These are phyloP conservation scores for Falco biarmicus DNA, from an alignment of 2,797 vertebrate genomes.

Conservation along the genomic window DNA sequence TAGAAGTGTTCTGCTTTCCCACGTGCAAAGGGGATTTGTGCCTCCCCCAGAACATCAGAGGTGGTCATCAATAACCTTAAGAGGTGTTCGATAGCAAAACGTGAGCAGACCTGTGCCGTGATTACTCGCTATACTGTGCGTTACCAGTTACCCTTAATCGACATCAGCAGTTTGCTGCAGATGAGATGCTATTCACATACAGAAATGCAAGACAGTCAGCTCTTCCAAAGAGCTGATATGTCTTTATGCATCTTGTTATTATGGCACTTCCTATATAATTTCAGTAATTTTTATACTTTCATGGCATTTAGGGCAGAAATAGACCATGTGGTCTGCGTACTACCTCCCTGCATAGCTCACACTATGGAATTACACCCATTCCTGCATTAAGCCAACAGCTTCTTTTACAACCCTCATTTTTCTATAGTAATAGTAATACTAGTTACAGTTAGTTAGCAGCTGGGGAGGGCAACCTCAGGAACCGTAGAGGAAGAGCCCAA, in stretches of 20 bases:
- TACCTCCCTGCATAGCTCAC: not conserved
- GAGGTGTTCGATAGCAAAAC: not conserved
- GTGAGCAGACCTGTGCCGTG: not conserved
- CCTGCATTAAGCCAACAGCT: not conserved
- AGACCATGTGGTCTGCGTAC: not conserved
- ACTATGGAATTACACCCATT: not conserved
- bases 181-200: not conserved
- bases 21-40: not conserved
- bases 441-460: not conserved
- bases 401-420: not conserved
- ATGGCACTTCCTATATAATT: not conserved
- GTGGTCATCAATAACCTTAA: not conserved
- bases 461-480: not conserved
- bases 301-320: not conserved
- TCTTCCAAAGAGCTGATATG: not conserved
- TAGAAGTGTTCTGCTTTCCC: not conserved
- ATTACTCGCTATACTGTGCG: not conserved
- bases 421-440: not conserved
- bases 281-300: not conserved
- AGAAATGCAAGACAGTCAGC: not conserved
- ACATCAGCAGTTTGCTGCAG: not conserved
- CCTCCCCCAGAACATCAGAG: not conserved
- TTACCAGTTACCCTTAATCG: not conserved
- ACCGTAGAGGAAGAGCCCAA: not conserved
- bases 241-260: not conserved